Conservation (phyloP, 2,888 invertebrate genomes). For the Nemotelus nigrinus region DNA sequence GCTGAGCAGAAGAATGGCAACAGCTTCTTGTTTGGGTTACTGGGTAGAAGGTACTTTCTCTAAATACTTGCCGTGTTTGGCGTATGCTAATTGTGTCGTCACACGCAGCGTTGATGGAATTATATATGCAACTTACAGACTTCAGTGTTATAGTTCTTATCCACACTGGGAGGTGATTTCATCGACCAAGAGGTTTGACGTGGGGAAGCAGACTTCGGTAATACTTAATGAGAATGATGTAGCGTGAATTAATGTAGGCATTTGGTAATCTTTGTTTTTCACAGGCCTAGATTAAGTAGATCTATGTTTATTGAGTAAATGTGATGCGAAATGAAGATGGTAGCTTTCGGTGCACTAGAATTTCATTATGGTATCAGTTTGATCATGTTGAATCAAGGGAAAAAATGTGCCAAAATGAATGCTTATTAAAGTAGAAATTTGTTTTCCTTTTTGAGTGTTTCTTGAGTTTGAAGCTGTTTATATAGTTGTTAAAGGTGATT, state of each 20-base stretch:
- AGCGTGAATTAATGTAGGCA: constrained; percentile 3
- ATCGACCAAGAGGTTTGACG: background rate
- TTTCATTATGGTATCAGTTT: background rate
- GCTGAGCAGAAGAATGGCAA: too few relatives aligned
- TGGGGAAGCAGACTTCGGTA: too few relatives aligned
- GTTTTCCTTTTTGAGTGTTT: too few relatives aligned
- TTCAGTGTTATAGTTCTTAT: too few relatives aligned
- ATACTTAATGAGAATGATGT: background rate
- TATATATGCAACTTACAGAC: too few relatives aligned
- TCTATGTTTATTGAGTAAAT: background rate
- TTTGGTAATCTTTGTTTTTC: background rate
- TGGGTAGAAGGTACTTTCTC: constrained; percentile 27
- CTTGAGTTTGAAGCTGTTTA: too few relatives aligned
- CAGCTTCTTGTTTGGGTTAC: constrained; percentile 7
- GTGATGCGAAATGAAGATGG: background rate
- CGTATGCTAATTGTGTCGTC: constrained; percentile 27
- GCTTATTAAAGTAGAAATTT: too few relatives aligned
- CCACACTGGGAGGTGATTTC: background rate
- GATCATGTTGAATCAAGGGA: background rate
- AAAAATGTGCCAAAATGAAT: too few relatives aligned
- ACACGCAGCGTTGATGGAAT: background rate
- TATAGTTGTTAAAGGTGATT: too few relatives aligned
- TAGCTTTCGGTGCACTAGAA: background rate
- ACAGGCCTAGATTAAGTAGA: background rate
- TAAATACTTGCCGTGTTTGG: background rate